Base-by-base conservation (phyloP, 2,113 vertebrate genomes). In the Cairina moschata region DNA sequence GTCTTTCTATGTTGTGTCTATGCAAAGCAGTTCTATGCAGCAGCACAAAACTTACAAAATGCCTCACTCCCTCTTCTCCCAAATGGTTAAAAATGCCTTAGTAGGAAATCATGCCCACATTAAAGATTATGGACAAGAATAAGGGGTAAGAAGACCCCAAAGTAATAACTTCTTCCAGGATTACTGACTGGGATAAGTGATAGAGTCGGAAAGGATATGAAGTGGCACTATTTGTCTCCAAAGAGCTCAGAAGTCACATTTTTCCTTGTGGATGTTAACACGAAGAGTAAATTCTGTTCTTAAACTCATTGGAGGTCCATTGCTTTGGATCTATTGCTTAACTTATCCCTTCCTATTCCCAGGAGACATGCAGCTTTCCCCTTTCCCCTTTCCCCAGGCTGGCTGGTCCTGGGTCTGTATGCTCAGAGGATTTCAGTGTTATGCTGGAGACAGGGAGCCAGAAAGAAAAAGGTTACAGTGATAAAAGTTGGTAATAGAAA, bases 401-500 rank as follows among this genome's bases (percentile, higher is more conserved):
- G 29, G n/a, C 48, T 16, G 8, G 12, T 34, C 9, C 55, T 80
- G 59, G 5, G 21, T 67, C 25, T 73, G 65, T 3, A 65, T 17
- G 46, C 8, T 58, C n/a, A 29, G 56, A 71, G 25, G 50, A 74
- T 77, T 74, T 78, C 31, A 62, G 14, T n/a, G 32, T 5, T 77
- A 9, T 21, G 16, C 13, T 83, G 18, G 22, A 81, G 20, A 22
- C 8, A 59, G 28, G 21, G 38, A 83, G 11, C 3, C 54, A 69
- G 71, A 62, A 79, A 75, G 2, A 3, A 63, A 63, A 54, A 3
- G 9, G 9, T 18, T 13, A 32, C 36, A 9, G 29, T 0, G 3
- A 23, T 34, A 23, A 65, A 40, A 15, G 7, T 1, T 48, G 13
- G 13, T 78, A 38, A 75, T 0, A 54, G 13, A 36, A 74, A 86